phyloP scores from a whole-genome alignment of 2,888 invertebrate genomes.

The Leucophenga maculata region DNA sequence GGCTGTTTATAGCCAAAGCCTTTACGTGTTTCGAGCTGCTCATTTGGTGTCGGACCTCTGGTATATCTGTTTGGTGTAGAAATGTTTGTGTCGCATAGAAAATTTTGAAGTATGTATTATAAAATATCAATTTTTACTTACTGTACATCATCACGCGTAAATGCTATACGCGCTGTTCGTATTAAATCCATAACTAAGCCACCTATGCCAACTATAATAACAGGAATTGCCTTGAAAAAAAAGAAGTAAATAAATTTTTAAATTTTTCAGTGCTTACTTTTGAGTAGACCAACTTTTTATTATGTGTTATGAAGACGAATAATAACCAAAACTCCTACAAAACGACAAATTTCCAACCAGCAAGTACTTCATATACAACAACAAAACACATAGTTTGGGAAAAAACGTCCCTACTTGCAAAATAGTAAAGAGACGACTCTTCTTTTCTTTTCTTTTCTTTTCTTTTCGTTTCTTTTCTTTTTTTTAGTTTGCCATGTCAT shows the following conservation, averaged over 20 bases:
- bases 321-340: too few relatives aligned
- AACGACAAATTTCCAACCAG: too few relatives aligned
- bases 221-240: constrained; percentile 51
- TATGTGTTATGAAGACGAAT: too few relatives aligned
- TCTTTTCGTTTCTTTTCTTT: too few relatives aligned
- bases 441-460: too few relatives aligned
- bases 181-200: constrained; percentile 40
- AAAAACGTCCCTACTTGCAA: too few relatives aligned
- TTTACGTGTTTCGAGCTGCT: constrained; percentile 51
- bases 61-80: constrained; percentile 36
- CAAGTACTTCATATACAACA: too few relatives aligned
- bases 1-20: constrained; percentile 52
- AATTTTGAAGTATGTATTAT: constrained; percentile 4
- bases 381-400: too few relatives aligned
- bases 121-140: constrained; percentile 44
- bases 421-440: too few relatives aligned
- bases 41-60: constrained; percentile 40
- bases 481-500: too few relatives aligned
- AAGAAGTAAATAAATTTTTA: neutral
- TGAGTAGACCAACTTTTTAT: too few relatives aligned
- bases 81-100: neutral
- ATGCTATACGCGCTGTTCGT: constrained; percentile 33
- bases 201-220: constrained; percentile 35
- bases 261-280: too few relatives aligned
- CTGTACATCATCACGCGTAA: constrained; percentile 58